Evolutionary conservation across 2,797 vertebrate species (phyloP), one percentile per base, ranked within the genome.

Genomic region (Notolabrus celidotus): DNA sequence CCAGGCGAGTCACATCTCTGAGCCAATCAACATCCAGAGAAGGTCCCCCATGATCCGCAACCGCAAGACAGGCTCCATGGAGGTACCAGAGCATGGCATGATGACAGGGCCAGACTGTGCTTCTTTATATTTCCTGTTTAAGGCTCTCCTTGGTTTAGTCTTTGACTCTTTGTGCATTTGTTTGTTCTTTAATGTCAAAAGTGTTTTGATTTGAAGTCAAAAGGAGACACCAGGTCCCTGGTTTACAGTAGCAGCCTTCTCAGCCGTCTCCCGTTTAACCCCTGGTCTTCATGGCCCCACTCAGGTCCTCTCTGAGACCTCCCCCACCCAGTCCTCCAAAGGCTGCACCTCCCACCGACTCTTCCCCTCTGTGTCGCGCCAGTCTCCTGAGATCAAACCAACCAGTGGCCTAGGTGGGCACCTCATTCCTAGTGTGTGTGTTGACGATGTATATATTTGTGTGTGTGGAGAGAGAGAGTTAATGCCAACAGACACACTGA

Each of bases 41-140:
- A 93, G 93, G 67, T 97, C 97, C 0, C 97, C 96, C 0, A 94
- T 99, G 73, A 94, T 96, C 71, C 95, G 96, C 69, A 95, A 93
- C 73, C 90, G 96, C 31, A 99, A 99, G 89, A 93, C 96, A 0
- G 96, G 98, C 38, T 99, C 97, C 67, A 98, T 99, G 97, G 98
- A 99, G 97, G 98, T 99, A 96, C 79, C 3, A 0, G 0, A 16
- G 11, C 34, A 36, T 36, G 36, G 31, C 36, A 14, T 14, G 2
- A 36, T 2, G 34, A 43, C 14, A 19, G 20, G 47, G 38, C n/a
- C 41, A 43, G n/a, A 20, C 31, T 19, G 54, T 8, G 2, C 31
- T 34, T 34, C 0, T 14, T 67, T 42, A 10, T 17, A 17, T 34
- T 39, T 27, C 8, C 31, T 42, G 14, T 23, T 39, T 12, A 54